Conservation (phyloP, 2,113 vertebrate species). For the Sigmodon hispidus region DNA sequence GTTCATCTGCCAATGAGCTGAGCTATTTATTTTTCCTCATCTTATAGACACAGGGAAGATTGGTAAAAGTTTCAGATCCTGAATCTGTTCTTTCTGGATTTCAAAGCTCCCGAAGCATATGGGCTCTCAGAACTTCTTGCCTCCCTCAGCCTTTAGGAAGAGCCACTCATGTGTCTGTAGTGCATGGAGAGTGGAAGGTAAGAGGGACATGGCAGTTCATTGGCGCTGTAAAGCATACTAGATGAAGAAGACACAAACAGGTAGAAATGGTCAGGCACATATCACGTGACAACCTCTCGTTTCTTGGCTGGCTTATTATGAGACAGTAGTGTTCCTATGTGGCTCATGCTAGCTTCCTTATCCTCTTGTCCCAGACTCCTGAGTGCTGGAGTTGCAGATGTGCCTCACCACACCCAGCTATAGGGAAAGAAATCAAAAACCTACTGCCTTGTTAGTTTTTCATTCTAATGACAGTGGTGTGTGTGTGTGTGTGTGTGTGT, state of each 20-base stretch:
- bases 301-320: background rate
- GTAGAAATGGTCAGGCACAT: background rate
- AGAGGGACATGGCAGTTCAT: background rate
- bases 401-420: background rate
- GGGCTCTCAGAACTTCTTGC: background rate
- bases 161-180: background rate
- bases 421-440: background rate
- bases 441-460: background rate
- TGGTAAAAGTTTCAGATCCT: slow-evolving; percentile 44
- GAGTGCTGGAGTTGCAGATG: background rate
- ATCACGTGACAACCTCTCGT: background rate
- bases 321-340: too few species aligned
- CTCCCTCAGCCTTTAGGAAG: slow-evolving; percentile 45
- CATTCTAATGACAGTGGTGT: background rate
- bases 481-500: background rate
- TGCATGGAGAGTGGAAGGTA: background rate
- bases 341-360: background rate
- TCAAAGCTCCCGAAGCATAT: slow-evolving; percentile 22
- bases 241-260: background rate
- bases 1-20: background rate
- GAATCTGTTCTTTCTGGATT: slow-evolving; percentile 47
- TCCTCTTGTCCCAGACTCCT: background rate
- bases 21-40: slow-evolving; percentile 27
- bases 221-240: background rate
- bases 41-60: background rate